Evolutionary conservation across 64 coral and sea anemone genomes (phyloP).

Genomic region (Anthopleura sola): DNA sequence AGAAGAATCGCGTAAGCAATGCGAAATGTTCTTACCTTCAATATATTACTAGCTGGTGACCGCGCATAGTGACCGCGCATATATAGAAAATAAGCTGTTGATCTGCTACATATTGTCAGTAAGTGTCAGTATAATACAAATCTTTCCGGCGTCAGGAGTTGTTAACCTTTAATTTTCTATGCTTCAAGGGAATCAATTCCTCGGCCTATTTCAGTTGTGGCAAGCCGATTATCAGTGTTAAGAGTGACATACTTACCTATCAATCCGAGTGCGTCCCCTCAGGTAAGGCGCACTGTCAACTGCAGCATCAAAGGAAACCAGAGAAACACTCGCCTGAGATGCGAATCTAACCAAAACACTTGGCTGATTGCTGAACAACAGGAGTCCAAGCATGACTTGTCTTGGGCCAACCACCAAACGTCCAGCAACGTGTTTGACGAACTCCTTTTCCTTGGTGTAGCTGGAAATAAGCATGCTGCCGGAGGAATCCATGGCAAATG

Average conservation of each 20-base stretch:
- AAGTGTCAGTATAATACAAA: no score
- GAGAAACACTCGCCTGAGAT: constrained; percentile 34
- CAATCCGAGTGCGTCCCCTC: constrained; percentile 39
- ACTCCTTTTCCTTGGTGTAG: constrained; percentile 43
- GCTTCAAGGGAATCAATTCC: no score
- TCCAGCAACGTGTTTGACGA: constrained; percentile 35
- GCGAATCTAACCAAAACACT: constrained; percentile 34
- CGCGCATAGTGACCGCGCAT: no score
- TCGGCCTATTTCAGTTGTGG: no score
- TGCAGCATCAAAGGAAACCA: constrained; percentile 16
- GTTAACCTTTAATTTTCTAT: no score
- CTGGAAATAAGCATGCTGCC: constrained; percentile 37
- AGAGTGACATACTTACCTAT: constrained; percentile 1
- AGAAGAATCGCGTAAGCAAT: neutral
- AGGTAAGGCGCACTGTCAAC: constrained; percentile 47
- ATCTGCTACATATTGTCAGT: no score
- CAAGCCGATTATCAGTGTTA: no score
- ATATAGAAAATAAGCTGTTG: no score
- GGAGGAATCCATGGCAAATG: constrained; percentile 60
- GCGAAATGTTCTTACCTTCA: no score
- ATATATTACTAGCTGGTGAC: no score
- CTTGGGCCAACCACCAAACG: constrained; percentile 7
- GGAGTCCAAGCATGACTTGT: constrained; percentile 41
- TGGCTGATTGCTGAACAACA: constrained; percentile 47
- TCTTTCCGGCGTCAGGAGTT: no score